Base-by-base conservation (phyloP, 2,888 invertebrate genomes). In the Drosophila buzzatii region DNA sequence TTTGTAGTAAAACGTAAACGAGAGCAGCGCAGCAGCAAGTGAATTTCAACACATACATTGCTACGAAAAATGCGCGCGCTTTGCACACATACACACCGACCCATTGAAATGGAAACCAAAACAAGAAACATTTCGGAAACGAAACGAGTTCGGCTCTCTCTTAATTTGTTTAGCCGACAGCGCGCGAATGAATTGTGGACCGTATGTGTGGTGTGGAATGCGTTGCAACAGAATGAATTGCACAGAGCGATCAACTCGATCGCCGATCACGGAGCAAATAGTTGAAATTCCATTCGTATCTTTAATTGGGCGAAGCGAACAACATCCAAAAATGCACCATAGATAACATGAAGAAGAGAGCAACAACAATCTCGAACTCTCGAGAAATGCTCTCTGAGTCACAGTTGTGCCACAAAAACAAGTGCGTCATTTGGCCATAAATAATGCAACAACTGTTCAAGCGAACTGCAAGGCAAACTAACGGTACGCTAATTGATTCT, bases 31-130 rank as follows among this genome's bases (percentile, higher is more conserved):
- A 55, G n/a, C 39, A 78, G 75, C 79, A 79, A 79, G 79, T 79
- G 79, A 79, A 79, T 79, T 79, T 79, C 53, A 64, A 79, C 71
- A 58, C 67, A 76, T 53, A 75, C 56, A 61, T 56, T 57, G 56
- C 23, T 52, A 51, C 9, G 51, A 76, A 83, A 82, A 85, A 80
- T 71, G 85, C 85, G 85, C 82, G 82, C 85, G 77, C 73, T 71
- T 73, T 74, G 41, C 47, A 67, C 61, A 42, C 47, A 67, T 58
- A 52, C 67, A 69, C 41, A 55, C 63, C 49, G 59, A 69, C 10
- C 23, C 37, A n/a, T 16, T 66, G 66, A 79, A 79, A 75, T 79
- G 55, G 62, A 82, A 82, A 85, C 73, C 72, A 82, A 76, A 76
- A 82, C 74, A 78, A 8, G 74, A 70, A 86, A 84, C 85, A 58